Conservation (phyloP, 2,797 vertebrate species). For the Acanthiza pusilla region DNA sequence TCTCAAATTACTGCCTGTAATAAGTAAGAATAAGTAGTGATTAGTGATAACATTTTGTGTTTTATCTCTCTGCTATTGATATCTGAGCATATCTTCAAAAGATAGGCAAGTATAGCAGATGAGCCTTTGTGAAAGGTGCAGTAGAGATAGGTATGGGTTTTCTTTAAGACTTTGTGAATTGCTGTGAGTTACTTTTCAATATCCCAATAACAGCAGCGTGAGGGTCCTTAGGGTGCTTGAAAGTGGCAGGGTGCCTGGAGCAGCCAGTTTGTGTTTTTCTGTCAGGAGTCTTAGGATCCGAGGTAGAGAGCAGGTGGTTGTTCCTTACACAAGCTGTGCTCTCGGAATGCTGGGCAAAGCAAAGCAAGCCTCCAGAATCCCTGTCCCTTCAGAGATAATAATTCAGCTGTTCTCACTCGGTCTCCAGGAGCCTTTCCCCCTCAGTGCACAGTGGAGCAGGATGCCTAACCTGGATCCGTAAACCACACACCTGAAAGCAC, state of each 20-base stretch:
- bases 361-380: not conserved
- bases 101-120: not conserved
- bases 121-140: not conserved
- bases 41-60: not conserved
- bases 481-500: not conserved
- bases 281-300: not conserved
- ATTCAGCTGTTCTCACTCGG: not conserved
- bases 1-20: not conserved
- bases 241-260: not conserved
- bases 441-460: not conserved
- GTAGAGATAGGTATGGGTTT: not conserved
- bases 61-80: not conserved
- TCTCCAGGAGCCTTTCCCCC: not conserved
- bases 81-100: not conserved
- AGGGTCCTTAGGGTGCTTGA: not conserved
- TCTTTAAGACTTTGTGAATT: not conserved
- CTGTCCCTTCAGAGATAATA: not conserved
- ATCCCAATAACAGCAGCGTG: not conserved
- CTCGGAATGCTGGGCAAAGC: not conserved
- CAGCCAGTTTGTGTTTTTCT: too few relatives aligned
- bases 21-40: not conserved
- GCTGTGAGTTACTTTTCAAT: not conserved
- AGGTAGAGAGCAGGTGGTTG: not conserved
- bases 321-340: not conserved
- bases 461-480: not conserved